Conservation (phyloP, 2,888 invertebrate species). For the Tetragonisca angustula region DNA sequence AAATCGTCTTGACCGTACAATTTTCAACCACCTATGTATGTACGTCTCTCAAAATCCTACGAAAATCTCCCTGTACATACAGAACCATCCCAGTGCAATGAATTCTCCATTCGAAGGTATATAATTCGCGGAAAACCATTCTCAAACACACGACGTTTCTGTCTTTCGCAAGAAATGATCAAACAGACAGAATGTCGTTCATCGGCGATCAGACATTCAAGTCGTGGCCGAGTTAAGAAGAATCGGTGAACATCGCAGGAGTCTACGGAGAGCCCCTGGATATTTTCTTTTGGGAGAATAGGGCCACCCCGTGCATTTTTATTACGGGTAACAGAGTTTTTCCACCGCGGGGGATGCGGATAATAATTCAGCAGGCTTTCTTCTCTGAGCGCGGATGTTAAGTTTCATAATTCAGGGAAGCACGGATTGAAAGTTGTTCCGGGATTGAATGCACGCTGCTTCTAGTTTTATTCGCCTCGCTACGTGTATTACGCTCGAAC, state of each 20-base stretch:
- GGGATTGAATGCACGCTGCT: slow-evolving; percentile 30
- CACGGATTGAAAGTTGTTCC: slow-evolving; percentile 29
- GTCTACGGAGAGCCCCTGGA: not conserved
- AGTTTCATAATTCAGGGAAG: slow-evolving; percentile 44
- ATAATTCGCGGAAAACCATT: not conserved
- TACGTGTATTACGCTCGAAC: not conserved
- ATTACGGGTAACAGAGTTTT: not conserved
- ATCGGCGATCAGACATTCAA: not conserved
- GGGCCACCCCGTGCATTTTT: not conserved
- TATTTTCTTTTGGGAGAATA: not conserved
- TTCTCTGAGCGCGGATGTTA: slow-evolving; percentile 27
- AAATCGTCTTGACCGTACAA: not conserved
- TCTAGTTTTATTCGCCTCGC: slow-evolving; percentile 31
- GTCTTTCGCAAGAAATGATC: not conserved
- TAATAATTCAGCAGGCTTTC: slow-evolving; percentile 39
- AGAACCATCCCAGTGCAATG: not conserved
- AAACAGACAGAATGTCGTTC: slow-evolving; percentile 4
- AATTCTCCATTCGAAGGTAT: not conserved
- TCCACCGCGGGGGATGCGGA: not conserved
- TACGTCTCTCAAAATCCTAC: not conserved
- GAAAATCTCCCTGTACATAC: not conserved
- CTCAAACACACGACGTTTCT: not conserved
- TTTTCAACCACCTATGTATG: not conserved
- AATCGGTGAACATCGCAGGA: not conserved
- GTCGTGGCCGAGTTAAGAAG: not conserved